A percentile compares a stretch with the other conserved stretches of the same genome.
Evolutionary conservation across 2,797 vertebrate genomes (phyloP).

Genomic region (Tauraco hartlaubi): DNA sequence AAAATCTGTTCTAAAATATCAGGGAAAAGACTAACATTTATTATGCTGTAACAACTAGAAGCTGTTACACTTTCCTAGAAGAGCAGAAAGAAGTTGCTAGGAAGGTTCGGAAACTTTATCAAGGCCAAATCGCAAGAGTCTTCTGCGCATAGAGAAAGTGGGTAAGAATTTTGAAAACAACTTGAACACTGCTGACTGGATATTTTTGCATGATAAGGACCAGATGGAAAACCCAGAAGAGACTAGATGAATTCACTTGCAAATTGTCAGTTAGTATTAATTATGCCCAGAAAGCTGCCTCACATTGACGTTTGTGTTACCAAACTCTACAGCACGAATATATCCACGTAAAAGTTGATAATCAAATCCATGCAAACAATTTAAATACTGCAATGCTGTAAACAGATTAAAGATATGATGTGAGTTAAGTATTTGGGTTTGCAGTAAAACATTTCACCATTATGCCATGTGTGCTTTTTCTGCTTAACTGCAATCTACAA

Average conservation of each 20-base stretch:
- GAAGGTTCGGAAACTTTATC: neutral
- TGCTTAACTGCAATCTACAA: constrained; percentile 46
- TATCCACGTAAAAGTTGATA: constrained; percentile 61
- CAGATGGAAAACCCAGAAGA: constrained; percentile 74
- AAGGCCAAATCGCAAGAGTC: neutral
- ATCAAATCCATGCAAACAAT: constrained; percentile 50
- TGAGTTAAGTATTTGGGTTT: constrained; percentile 47
- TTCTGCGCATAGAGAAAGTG: neutral
- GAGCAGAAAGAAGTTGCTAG: neutral
- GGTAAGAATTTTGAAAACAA: constrained; percentile 21
- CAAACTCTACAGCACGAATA: constrained; percentile 4
- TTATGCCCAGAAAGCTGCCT: constrained; percentile 66
- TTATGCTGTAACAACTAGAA: neutral
- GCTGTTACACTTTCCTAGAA: neutral
- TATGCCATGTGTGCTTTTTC: constrained; percentile 48
- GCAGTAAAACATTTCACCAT: constrained; percentile 32
- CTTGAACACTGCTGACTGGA: constrained; percentile 63
- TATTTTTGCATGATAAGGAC: constrained; percentile 67
- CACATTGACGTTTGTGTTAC: constrained; percentile 38
- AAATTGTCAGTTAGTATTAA: constrained; percentile 65
- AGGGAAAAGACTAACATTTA: neutral
- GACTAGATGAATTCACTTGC: constrained; percentile 63
- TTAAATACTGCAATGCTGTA: constrained; percentile 50
- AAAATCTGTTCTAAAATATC: neutral
- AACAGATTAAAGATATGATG: constrained; percentile 68